Percentiles rank a stretch among this genome's conserved stretches.
These are phyloP conservation scores for Drosophila littoralis DNA, from an alignment of 1,140 invertebrate genomes.

Conservation along the genomic window DNA sequence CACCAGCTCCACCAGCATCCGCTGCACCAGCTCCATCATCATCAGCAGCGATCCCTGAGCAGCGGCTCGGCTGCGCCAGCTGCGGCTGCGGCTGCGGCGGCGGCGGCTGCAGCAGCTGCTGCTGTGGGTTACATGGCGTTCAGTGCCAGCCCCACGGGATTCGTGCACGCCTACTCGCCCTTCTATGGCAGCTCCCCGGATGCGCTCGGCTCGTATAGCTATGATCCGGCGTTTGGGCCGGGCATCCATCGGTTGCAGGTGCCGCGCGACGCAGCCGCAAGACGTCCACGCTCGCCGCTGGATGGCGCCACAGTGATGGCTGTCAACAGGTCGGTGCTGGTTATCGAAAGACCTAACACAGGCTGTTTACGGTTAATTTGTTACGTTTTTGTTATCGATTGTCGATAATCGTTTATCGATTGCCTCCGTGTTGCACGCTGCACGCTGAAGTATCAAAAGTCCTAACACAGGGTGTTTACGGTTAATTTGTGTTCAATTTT, in stretches of 20 bases:
- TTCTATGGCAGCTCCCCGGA: constrained; percentile 79
- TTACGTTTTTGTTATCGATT: not conserved
- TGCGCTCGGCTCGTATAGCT: constrained; percentile 58
- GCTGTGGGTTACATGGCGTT: constrained; percentile 51
- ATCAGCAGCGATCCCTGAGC: constrained; percentile 32
- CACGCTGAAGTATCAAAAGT: not conserved
- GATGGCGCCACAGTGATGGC: constrained; percentile 65
- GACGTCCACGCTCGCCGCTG: constrained; percentile 49
- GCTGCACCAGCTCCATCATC: not conserved
- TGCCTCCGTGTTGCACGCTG: not conserved
- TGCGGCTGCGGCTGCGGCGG: constrained; percentile 19
- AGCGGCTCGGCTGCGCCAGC: constrained; percentile 24
- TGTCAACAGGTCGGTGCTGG: constrained; percentile 69
- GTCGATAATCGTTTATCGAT: not conserved
- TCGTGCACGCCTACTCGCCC: constrained; percentile 64
- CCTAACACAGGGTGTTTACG: not conserved
- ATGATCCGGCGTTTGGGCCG: constrained; percentile 65
- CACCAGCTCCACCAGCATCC: constrained; percentile 26
- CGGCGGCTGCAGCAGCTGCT: constrained; percentile 13
- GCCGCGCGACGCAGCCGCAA: constrained; percentile 17
- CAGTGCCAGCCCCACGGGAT: constrained; percentile 73
- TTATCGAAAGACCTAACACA: not conserved
- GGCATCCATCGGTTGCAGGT: constrained; percentile 63
- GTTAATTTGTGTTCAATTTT: not conserved
- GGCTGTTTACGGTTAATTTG: not conserved